Percentiles rank a stretch among this genome's conserved stretches.
Evolutionary conservation across 2,888 invertebrate species (phyloP).

Genomic region (Allygus modestus): DNA sequence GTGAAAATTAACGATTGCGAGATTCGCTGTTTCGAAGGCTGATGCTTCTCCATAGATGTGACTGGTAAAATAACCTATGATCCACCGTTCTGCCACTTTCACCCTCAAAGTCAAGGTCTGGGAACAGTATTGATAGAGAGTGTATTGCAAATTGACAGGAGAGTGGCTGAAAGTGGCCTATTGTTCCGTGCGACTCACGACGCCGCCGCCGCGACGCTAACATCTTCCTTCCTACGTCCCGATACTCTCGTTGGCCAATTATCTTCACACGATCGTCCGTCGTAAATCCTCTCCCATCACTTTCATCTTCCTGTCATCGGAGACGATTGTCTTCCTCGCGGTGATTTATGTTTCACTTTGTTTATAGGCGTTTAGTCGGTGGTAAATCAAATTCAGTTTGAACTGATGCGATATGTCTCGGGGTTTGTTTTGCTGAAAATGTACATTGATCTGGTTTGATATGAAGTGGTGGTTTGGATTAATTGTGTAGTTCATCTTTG

Average conservation of each 20-base stretch:
- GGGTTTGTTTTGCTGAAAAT: too few species aligned
- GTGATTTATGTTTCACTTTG: conserved; percentile 1
- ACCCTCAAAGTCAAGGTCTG: background rate
- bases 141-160: background rate
- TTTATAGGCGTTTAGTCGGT: too few species aligned
- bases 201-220: background rate
- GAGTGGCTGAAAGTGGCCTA: conserved; percentile 5
- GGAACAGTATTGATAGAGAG: background rate
- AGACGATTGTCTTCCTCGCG: background rate
- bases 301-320: background rate
- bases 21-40: too few species aligned
- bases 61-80: too few species aligned
- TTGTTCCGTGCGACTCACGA: background rate
- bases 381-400: too few species aligned
- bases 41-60: too few species aligned
- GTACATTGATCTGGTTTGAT: too few species aligned
- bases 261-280: conserved; percentile 4
- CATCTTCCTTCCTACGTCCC: background rate
- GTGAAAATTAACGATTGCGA: too few species aligned
- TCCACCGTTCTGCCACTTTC: too few species aligned
- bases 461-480: too few species aligned
- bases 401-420: too few species aligned
- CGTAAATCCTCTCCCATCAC: conserved; percentile 34
- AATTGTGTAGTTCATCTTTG: too few species aligned
- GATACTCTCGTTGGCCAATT: background rate